Evolutionary conservation across 2,888 invertebrate species (phyloP).

Genomic region (Callinectes sapidus): DNA sequence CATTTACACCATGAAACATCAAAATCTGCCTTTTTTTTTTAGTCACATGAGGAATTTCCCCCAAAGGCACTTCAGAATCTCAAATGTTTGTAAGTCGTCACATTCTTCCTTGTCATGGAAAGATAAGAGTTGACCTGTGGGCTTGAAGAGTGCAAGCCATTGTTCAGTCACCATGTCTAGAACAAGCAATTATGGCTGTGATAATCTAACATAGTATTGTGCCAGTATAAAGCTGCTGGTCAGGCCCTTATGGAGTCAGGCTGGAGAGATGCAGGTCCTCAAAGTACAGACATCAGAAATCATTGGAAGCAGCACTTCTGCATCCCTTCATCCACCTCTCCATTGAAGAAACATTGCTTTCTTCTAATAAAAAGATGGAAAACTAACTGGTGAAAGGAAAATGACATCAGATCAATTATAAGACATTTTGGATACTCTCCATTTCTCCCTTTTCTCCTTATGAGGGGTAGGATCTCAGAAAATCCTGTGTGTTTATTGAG

Average conservation of each 20-base stretch:
- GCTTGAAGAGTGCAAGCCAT: constrained; percentile 23
- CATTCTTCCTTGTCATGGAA: constrained; percentile 16
- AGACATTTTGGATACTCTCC: background rate
- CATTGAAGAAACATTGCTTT: background rate
- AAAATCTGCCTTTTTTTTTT: background rate
- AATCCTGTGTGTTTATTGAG: background rate
- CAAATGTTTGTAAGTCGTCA: background rate
- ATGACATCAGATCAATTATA: background rate
- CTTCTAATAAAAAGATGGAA: background rate
- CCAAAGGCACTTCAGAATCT: background rate
- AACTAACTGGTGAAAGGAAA: background rate
- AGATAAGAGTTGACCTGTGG: background rate
- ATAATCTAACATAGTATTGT: constrained; percentile 60
- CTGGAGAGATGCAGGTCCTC: constrained; percentile 9
- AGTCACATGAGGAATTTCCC: background rate
- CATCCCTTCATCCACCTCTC: constrained; percentile 8
- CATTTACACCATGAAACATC: background rate
- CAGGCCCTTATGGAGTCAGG: constrained; percentile 5
- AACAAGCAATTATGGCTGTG: constrained; percentile 66
- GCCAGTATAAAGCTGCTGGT: constrained; percentile 51
- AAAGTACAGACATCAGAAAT: background rate
- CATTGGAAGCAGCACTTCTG: background rate
- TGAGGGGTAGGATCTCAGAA: background rate
- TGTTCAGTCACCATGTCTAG: constrained; percentile 62
- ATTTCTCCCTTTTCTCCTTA: background rate